phyloP scores from a whole-genome alignment of 2,888 invertebrate species.

The Omphaloscelis lunosa region DNA sequence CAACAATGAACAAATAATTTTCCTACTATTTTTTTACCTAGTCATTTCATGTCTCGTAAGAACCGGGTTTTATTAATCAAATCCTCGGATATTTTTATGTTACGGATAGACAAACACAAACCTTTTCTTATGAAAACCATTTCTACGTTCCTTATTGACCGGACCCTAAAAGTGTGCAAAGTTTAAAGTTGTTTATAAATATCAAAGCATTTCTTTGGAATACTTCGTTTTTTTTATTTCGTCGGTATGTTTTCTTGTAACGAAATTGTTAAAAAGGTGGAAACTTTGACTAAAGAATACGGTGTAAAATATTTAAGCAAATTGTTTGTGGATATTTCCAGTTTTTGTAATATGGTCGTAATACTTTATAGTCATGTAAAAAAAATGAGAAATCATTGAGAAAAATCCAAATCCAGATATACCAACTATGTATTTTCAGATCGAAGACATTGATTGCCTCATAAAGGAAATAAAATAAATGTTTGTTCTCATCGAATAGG shows the following conservation, averaged over 20 bases:
- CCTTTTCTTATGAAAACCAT: constrained; percentile 41
- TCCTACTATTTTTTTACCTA: constrained; percentile 31
- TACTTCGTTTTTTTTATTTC: constrained; percentile 55
- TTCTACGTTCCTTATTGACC: constrained; percentile 52
- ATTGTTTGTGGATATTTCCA: constrained; percentile 33
- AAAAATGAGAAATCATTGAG: neutral
- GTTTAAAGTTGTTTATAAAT: constrained; percentile 54
- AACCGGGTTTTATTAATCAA: constrained; percentile 39
- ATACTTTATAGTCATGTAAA: neutral
- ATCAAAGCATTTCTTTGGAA: constrained; percentile 63
- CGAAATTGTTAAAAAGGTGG: constrained; percentile 41
- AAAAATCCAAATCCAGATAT: neutral
- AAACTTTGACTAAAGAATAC: constrained; percentile 41
- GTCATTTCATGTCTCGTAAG: constrained; percentile 22
- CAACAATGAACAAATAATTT: constrained; percentile 29
- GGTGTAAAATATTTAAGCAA: constrained; percentile 37
- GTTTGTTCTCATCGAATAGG: constrained; percentile 25
- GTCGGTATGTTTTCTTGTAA: constrained; percentile 52
- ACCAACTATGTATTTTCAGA: neutral
- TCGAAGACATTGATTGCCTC: constrained; percentile 12
- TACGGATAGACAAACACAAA: constrained; percentile 46
- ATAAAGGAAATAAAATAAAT: constrained; percentile 24
- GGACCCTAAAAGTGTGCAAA: constrained; percentile 51
- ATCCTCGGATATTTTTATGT: constrained; percentile 46
- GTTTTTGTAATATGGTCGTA: neutral